Evolutionary conservation across 2,113 vertebrate species (phyloP), one percentile per base, ranked within the genome.

Genomic region (Anser brachyrhynchus): DNA sequence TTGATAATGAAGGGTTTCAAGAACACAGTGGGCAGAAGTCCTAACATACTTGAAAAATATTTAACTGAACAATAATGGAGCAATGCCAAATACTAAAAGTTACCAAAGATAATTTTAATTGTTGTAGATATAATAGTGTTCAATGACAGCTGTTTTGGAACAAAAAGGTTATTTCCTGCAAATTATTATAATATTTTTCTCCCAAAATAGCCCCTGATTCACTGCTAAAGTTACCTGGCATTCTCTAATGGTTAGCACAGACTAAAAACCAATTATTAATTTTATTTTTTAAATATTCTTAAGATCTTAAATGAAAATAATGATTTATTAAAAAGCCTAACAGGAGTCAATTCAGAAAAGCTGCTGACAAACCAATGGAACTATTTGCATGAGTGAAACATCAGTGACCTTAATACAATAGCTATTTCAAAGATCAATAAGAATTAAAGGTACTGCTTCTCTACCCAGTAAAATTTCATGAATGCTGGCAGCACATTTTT

Each of bases 1-100:
- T 81, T 96, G 97, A 97, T 97, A 97, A 98, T 66, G 96, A 93
- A 94, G 91, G 92, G 95, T 82, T 94, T 71, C 87, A 85, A 95
- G 95, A 89, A 97, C 97, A 96, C 92, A 97, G 97, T 97, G 98
- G 98, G 97, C 98, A 98, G 96, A 98, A 98, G 95, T 98, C 97
- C 98, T 98, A 98, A 95, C 94, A 83, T 95, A 98, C 97, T 98
- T 98, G 97, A 98, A 98, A 98, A 98, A 98, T 98, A 97, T 98
- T 98, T 98, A 98, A 98, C 96, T 97, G 98, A 98, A 98, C 98
- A 98, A 98, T 98, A 97, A 98, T 98, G 98, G 98, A 98, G 84
- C 85, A 6, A 61, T 95, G 98, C 98, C 98, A 98, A 94, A 97
- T 84, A 95, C 98, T 98, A 97, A 98, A 98, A 98, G 98, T 97